Conservation (phyloP, 30 jellyfish, hydroid and myxozoan species). For the Hydractinia symbiolongicarpus region DNA sequence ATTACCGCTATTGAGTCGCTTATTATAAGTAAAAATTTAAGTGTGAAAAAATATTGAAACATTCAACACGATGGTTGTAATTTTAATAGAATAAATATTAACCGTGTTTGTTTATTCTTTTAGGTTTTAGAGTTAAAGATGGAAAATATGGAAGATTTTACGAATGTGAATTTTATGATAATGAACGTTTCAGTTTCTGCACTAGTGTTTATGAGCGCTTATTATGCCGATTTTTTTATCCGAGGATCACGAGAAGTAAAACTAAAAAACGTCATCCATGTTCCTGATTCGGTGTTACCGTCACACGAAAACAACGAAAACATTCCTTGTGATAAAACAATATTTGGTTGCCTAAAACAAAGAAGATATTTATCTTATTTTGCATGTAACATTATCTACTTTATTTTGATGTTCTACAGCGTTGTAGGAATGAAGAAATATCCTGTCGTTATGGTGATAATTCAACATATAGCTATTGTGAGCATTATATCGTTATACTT, state of each 20-base stretch:
- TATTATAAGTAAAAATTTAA: too few relatives aligned
- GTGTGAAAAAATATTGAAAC: too few relatives aligned
- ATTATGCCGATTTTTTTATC: conserved; percentile 7
- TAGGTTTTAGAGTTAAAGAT: background rate
- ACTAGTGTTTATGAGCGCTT: background rate
- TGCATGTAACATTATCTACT: background rate
- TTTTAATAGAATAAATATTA: too few relatives aligned
- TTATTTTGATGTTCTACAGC: conserved; percentile 1
- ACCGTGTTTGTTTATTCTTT: too few relatives aligned
- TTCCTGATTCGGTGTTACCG: conserved; percentile 8
- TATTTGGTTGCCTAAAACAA: background rate
- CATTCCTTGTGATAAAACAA: background rate
- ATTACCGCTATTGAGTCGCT: too few relatives aligned
- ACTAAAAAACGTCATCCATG: background rate
- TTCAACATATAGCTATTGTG: conserved; percentile 21
- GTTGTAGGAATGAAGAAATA: background rate
- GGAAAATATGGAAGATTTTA: background rate
- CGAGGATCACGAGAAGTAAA: conserved; percentile 9
- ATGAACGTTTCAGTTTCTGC: background rate
- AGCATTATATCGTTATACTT: background rate
- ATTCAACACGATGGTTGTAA: too few relatives aligned
- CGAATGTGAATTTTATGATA: background rate
- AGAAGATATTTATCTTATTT: background rate
- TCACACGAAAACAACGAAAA: background rate
- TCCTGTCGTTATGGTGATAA: conserved; percentile 13